Evolutionary conservation across 1,140 invertebrate genomes (phyloP).

Genomic region (Telenomus remus): DNA sequence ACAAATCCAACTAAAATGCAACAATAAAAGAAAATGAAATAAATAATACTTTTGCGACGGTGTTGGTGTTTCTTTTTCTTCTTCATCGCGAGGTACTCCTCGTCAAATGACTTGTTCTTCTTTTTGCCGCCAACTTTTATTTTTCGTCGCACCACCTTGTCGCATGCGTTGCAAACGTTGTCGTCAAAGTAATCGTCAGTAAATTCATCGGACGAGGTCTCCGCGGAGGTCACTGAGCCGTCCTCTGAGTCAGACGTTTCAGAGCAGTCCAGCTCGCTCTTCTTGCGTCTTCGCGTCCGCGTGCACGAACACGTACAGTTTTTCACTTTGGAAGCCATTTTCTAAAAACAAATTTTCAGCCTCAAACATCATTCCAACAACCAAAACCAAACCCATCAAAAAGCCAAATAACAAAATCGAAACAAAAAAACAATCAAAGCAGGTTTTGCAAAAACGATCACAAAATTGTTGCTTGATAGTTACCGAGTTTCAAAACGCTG

Average conservation of each 20-base stretch:
- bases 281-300: slow-evolving; percentile 5
- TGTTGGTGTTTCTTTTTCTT: slow-evolving; percentile 26
- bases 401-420: too few species aligned
- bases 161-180: slow-evolving; percentile 22
- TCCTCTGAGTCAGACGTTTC: slow-evolving; percentile 16
- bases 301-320: slow-evolving; percentile 15
- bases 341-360: slow-evolving; percentile 13
- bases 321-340: slow-evolving; percentile 19
- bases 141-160: slow-evolving; percentile 18
- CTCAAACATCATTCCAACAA: not conserved
- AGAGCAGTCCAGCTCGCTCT: slow-evolving; percentile 19
- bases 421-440: too few species aligned
- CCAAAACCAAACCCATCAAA: not conserved
- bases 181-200: slow-evolving; percentile 23
- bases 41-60: slow-evolving; percentile 21
- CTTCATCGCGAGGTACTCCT: not conserved
- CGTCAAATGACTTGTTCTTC: slow-evolving; percentile 16
- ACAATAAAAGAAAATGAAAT: too few species aligned
- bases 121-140: slow-evolving; percentile 22
- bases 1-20: not conserved
- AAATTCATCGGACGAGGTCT: slow-evolving; percentile 6
- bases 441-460: too few species aligned
- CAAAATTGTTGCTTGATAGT: too few species aligned
- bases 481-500: too few species aligned
- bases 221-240: not conserved